Percentiles rank a stretch among this genome's conserved stretches.
These are phyloP conservation scores for Benitochromis conjunctus DNA, from an alignment of 2,113 vertebrate species.

Conservation along the genomic window DNA sequence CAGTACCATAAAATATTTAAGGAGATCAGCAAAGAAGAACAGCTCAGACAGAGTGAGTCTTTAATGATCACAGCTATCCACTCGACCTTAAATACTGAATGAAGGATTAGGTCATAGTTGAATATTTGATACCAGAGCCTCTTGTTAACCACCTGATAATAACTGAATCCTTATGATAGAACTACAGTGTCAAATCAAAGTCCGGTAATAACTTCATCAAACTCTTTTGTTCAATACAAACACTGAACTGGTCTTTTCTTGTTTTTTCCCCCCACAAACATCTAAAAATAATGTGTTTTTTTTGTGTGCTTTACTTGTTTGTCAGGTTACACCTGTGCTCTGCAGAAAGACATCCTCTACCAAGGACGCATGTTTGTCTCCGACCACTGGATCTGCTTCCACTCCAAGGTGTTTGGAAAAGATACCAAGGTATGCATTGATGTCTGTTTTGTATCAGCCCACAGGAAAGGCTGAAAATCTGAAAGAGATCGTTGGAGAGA, in stretches of 20 bases:
- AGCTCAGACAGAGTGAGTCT: conserved; percentile 89
- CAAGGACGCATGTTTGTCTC: conserved; percentile 93
- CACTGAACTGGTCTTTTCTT: neutral
- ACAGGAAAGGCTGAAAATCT: neutral
- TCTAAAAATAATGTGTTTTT: neutral
- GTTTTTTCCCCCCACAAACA: neutral
- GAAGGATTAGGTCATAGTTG: neutral
- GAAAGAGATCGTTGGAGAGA: neutral
- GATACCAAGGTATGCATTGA: conserved; percentile 81
- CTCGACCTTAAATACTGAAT: conserved; percentile 22
- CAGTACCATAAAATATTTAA: conserved; percentile 97
- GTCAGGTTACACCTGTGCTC: conserved; percentile 92
- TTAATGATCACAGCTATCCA: neutral
- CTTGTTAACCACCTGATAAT: neutral
- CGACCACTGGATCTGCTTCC: conserved; percentile 96
- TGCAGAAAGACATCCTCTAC: conserved; percentile 96
- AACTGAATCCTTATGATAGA: neutral
- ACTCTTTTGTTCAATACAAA: neutral
- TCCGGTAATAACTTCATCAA: neutral
- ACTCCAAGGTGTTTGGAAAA: conserved; percentile 96
- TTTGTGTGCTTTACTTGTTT: neutral
- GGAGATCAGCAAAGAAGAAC: conserved; percentile 86
- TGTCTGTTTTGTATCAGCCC: neutral
- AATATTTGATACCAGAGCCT: neutral
- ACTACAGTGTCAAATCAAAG: neutral